Evolutionary conservation across 2,113 vertebrate species (phyloP).

Genomic region (Indicator indicator): DNA sequence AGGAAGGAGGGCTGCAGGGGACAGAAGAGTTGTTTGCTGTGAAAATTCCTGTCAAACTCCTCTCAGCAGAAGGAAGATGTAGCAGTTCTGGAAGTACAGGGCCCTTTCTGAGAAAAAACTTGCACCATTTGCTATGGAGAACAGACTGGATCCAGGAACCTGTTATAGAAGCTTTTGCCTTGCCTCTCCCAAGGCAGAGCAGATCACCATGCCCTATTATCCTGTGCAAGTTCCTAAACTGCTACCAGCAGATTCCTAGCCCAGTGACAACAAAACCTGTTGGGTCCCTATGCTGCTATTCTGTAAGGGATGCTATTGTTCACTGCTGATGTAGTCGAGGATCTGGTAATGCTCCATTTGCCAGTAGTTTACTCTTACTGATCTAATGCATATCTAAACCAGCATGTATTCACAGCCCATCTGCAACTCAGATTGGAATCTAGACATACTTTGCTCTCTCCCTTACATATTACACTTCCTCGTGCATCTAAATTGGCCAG

Average conservation of each 20-base stretch:
- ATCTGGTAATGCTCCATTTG: background rate
- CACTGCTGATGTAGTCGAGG: background rate
- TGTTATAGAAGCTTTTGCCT: background rate
- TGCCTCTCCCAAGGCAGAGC: background rate
- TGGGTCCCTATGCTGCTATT: rapidly evolving
- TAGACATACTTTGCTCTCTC: background rate
- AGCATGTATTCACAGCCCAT: background rate
- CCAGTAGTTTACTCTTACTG: background rate
- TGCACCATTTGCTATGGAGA: background rate
- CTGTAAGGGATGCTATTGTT: background rate
- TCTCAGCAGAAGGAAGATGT: background rate
- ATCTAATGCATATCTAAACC: background rate
- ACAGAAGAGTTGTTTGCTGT: background rate
- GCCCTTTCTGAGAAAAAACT: background rate
- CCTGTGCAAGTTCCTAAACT: background rate
- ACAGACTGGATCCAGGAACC: background rate
- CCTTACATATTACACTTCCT: background rate
- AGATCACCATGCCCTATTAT: background rate
- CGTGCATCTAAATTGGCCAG: background rate
- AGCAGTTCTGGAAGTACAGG: background rate
- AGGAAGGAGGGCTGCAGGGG: background rate
- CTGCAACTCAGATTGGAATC: background rate
- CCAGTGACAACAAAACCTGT: background rate
- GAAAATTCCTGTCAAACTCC: background rate
- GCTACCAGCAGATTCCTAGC: background rate